Percentiles rank a stretch among this genome's conserved stretches.
phyloP scores from a whole-genome alignment of 2,797 vertebrate species.

The Pristis pectinata region DNA sequence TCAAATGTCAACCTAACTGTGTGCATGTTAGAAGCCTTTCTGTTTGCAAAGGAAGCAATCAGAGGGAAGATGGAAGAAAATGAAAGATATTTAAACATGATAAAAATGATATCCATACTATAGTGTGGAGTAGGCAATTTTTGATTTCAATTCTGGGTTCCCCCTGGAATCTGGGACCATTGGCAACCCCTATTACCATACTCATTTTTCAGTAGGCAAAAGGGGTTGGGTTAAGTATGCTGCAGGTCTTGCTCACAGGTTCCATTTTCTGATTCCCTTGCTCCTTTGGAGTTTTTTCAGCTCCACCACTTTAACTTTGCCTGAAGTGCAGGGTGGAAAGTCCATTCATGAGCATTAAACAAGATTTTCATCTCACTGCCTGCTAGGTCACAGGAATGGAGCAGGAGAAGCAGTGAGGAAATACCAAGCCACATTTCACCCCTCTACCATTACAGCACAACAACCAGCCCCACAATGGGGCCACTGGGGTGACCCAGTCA shows the following conservation, averaged over 20 bases:
- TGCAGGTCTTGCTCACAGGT: background rate
- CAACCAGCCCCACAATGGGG: background rate
- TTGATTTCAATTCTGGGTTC: no score
- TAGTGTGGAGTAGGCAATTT: no score
- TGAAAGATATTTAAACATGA: no score
- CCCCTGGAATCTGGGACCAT: no score
- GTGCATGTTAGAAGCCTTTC: no score
- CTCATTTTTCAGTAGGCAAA: background rate
- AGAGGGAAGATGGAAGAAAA: no score
- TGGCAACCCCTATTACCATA: background rate
- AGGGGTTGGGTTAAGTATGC: background rate
- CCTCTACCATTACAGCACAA: background rate
- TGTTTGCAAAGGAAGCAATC: no score
- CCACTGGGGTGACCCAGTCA: background rate
- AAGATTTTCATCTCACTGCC: background rate
- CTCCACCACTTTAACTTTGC: background rate
- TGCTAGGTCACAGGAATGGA: background rate
- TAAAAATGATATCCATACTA: no score
- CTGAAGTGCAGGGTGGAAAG: background rate
- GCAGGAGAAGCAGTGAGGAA: background rate
- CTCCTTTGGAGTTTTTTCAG: background rate
- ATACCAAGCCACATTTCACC: background rate
- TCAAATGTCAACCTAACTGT: no score
- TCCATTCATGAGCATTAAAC: background rate
- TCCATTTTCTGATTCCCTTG: background rate